Evolutionary conservation across 2,797 vertebrate genomes (phyloP), one percentile per base, ranked within the genome.

Genomic region (Gymnocypris eckloni): DNA sequence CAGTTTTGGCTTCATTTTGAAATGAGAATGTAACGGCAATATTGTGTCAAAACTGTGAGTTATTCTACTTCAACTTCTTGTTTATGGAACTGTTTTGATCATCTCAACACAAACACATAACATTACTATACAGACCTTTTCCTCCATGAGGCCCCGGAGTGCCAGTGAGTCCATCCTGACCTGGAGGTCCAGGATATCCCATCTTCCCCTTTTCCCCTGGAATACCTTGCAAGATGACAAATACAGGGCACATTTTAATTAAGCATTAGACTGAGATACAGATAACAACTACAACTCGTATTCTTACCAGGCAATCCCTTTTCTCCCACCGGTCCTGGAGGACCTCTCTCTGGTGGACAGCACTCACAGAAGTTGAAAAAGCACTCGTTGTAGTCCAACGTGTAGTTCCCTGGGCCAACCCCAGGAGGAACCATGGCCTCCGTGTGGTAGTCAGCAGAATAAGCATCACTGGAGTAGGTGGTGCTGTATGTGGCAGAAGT

Each of bases 331-430:
- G 95, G 95, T 78, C 97, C 98, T 33, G 89, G 89, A 0, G 94
- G 95, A 1, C 96, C 97, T 43, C n/a, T 88, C 8, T 92, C 83
- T 5, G 96, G 93, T 0, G 95, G 94, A 90, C 98, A 99, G 90
- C 98, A 99, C 88, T 96, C 97, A 82, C 98, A 99, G 90, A 98
- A 95, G 91, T 99, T 98, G 91, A 96, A 96, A 93, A 97, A 97
- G 91, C 97, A 98, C 87, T 97, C 97, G 0, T 93, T 95, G 1
- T 95, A 91, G 87, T 98, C 97, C 0, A 98, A 91, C 0, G 96
- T 96, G 90, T 94, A 96, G 88, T 97, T 98, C 82, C 96, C 96
- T 0, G 88, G 88, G 11, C 81, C 84, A 43, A 88, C 93, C 70
- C 93, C 93, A 0, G 92, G 94, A 4, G 92, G 89, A 2, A 84